phyloP scores from a whole-genome alignment of 1,140 invertebrate genomes.

The Tetragonula clypearis region DNA sequence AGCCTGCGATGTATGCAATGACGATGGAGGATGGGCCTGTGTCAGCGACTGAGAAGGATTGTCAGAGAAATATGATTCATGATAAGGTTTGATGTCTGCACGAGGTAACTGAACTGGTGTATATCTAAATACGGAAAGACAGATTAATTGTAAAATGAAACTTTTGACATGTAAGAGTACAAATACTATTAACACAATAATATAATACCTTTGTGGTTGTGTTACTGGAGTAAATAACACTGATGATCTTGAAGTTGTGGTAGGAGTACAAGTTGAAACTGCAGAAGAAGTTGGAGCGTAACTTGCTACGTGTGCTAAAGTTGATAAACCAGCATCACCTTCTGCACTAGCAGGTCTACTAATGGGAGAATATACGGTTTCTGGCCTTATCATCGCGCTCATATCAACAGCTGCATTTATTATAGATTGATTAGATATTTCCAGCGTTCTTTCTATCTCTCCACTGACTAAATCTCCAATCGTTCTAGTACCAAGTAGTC shows the following conservation, averaged over 20 bases:
- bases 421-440: slow-evolving; percentile 93
- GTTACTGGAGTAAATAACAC: slow-evolving; percentile 79
- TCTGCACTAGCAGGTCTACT: slow-evolving; percentile 86
- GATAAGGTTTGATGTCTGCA: slow-evolving; percentile 88
- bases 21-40: slow-evolving; percentile 73
- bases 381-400: slow-evolving; percentile 84
- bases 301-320: slow-evolving; percentile 83
- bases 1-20: slow-evolving; percentile 75
- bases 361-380: slow-evolving; percentile 84
- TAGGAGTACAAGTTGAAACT: slow-evolving; percentile 69
- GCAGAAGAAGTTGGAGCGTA: slow-evolving; percentile 77
- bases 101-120: slow-evolving; percentile 85
- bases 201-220: slow-evolving; percentile 77
- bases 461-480: slow-evolving; percentile 93
- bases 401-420: slow-evolving; percentile 93
- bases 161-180: background rate
- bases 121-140: slow-evolving; percentile 73
- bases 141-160: background rate
- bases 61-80: slow-evolving; percentile 87
- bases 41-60: slow-evolving; percentile 80
- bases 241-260: slow-evolving; percentile 76
- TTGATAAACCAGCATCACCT: slow-evolving; percentile 82
- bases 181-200: background rate
- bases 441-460: slow-evolving; percentile 93
- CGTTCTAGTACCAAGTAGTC: slow-evolving; percentile 85